Base-by-base conservation (phyloP, 2,888 invertebrate species). In the Lissonota sp. region DNA sequence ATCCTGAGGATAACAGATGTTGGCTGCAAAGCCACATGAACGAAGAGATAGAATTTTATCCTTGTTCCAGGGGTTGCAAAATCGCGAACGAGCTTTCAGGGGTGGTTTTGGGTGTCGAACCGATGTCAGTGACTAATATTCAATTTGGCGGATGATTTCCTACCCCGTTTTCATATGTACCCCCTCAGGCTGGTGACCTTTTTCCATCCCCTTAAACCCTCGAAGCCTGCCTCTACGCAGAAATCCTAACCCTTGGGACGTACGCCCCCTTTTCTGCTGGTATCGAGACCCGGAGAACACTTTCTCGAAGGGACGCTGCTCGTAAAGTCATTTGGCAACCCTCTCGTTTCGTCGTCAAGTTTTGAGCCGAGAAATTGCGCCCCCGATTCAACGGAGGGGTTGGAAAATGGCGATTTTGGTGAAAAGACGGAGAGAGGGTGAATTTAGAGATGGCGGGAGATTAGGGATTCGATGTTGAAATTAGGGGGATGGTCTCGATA, bases 391-490 rank as follows among this genome's bases (percentile, higher is more conserved):
- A n/a, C n/a, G n/a, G n/a, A n/a, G n/a, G n/a, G n/a, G n/a, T n/a
- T n/a, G 26, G 26, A 26, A 26, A 3, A 26, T 26, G 26, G 26
- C 26, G 26, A 26, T 26, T 26, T 26, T 26, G 26, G 26, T 3
- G 26, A 3, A 72, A 53, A 44, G 60, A 44, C 26, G 26, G 26
- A 72, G 63, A 44, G 60, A 44, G 51, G 55, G 40, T 14, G 46
- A 26, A 72, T 46, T 72, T 40, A 16, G 40, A 70, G 71, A 16
- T 51, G 71, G 60, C 72, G 67, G 79, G 60, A 86, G 86, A 87
- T 87, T 83, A 72, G 79, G 83, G 77, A 83, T 76, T 76, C 79
- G 82, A 63, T 80, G 79, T 80, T 76, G 83, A 80, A 87, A 86
- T 83, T 84, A 85, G 83, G 83, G 85, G 84, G 26, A 2, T 26